Evolutionary conservation across 2,888 invertebrate genomes (phyloP), one percentile per base, ranked within the genome.

Genomic region (Rotaria magnacalcarata): DNA sequence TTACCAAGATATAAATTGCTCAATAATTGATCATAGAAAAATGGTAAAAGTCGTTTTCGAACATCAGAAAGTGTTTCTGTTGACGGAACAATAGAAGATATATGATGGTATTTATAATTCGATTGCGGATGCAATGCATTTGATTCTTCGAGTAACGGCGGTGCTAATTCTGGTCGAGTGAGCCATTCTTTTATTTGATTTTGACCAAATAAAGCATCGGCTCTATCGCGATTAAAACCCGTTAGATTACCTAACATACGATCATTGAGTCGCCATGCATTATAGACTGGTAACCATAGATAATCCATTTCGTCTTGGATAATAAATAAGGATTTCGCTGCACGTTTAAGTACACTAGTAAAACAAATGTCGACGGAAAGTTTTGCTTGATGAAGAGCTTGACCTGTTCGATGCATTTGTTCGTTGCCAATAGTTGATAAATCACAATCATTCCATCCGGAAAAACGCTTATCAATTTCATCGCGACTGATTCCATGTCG

Each of bases 151-250:
- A 74, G 41, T 41, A 24, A 19, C 5, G 74, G 41, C 1, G 74
- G 74, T 7, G 74, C 41, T 7, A 6, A 19, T 41, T 74, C 7
- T 16, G 74, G 3, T 43, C 16, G 34, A 10, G 74, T 74, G 2
- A 74, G 43, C 74, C 74, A 74, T 74, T 74, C 41, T 74, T 41
- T 74, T 5, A 74, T 41, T 74, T 74, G 74, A 43, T 43, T 34
- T 74, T 74, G 74, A 21, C 74, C 74, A 74, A 74, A 74, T 19
- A 74, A 41, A 21, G 74, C 14, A 21, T 74, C 34, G 10, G 74
- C 74, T 74, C 74, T 34, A 41, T 74, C 74, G 2, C 24, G 74
- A 41, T 74, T 41, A 41, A 74, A 74, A 43, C 74, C 41, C 19
- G 74, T 74, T 1, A 74, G 43, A 41, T 34, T 43, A 41, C 74